Evolutionary conservation across 1,140 invertebrate genomes (phyloP), one percentile per base, ranked within the genome.

Genomic region (Trichoplusia ni): DNA sequence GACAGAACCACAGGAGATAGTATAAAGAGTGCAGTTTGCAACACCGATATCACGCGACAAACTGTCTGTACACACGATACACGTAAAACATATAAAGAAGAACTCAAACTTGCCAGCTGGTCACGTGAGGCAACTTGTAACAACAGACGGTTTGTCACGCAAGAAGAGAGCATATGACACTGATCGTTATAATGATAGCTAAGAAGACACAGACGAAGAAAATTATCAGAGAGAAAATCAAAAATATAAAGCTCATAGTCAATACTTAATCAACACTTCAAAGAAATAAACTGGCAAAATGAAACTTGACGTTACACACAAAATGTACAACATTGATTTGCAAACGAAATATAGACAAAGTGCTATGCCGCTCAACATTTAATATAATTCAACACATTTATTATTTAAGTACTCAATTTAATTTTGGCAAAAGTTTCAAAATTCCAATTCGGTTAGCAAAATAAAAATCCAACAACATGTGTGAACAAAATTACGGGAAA

Each of bases 11-110:
- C 82, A 90, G 81, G 79, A 89, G 79, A 86, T 79, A 89, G 84
- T 86, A 90, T 89, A 90, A 87, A 90, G 88, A 90, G 86, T 90
- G 88, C 88, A 90, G 79, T 90, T 90, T 90, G 88, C 88, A 90
- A 90, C 86, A 90, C 88, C 83, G 88, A 90, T 80, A 64, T 69
- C 60, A 77, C 76, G 71, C 18, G 64, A 84, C 65, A 71, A 82
- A 79, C 78, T 63, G 74, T 85, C 79, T 79, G 31, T 19, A 42
- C 8, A 44, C n/a, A 33, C 19, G 9, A 37, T 7, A 8, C 8
- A 8, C 4, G 9, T 0, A 31, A 2, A 23, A 18, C 3, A 18
- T 1, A 19, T 42, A 4, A 2, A 14, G 16, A 13, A 38, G 7
- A 16, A 21, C 53, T 16, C 1, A n/a, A 40, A 27, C 14, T 16